Percentiles rank a stretch among this genome's conserved stretches.
These are phyloP conservation scores for Ophiothrix spiculata DNA, from an alignment of 35 echinoderm and acorn worm genomes.

Conservation along the genomic window DNA sequence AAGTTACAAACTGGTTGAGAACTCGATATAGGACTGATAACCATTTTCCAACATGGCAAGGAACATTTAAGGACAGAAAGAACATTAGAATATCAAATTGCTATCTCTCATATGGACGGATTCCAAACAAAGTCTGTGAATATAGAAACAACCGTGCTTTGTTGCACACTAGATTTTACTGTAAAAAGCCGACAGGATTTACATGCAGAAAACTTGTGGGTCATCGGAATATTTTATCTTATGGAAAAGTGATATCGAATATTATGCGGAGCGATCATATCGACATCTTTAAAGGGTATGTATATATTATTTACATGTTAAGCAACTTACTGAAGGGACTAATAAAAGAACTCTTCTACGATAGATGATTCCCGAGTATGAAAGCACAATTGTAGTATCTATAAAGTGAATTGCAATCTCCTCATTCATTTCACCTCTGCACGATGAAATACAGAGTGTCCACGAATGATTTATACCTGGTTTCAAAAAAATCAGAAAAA, in stretches of 20 bases:
- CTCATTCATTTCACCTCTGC: no score
- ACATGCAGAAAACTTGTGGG: background rate
- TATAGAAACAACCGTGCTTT: background rate
- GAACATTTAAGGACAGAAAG: background rate
- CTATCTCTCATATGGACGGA: background rate
- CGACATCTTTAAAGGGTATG: conserved; percentile 2
- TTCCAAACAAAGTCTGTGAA: background rate
- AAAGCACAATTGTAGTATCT: no score
- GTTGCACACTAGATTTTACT: background rate
- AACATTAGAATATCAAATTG: background rate
- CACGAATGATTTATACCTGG: no score
- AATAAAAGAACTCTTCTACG: no score
- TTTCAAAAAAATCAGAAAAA: no score
- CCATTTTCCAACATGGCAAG: background rate
- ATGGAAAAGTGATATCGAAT: background rate
- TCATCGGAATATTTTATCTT: background rate
- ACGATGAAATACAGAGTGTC: no score
- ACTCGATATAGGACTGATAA: background rate
- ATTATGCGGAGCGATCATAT: background rate
- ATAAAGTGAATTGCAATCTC: no score
- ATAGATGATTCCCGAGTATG: no score
- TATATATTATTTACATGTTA: no score
- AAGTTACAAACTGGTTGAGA: background rate
- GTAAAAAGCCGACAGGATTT: background rate
- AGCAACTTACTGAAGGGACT: no score